Evolutionary conservation across 1,140 invertebrate genomes (phyloP).

Genomic region (Idris sp.): DNA sequence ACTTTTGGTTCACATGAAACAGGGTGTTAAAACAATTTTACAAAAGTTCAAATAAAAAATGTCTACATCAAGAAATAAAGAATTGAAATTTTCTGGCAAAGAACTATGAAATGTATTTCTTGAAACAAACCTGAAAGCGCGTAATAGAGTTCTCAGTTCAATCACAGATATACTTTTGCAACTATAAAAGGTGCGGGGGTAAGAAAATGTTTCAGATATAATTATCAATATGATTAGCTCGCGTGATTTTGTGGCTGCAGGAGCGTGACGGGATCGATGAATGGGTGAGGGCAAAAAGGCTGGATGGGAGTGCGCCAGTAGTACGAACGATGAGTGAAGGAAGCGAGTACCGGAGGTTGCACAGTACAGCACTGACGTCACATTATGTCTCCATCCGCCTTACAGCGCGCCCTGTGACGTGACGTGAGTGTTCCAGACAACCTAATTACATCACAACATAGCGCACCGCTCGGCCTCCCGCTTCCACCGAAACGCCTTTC

Average conservation of each 20-base stretch:
- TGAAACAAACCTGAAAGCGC: constrained; percentile 42
- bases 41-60: background rate
- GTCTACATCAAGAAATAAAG: no score
- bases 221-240: constrained; percentile 62
- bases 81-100: no score
- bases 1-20: constrained; percentile 15
- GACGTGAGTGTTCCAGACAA: constrained; percentile 78
- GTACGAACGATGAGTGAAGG: constrained; percentile 44
- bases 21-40: constrained; percentile 26
- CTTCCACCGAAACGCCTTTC: constrained; percentile 34
- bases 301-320: no score
- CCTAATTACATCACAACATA: constrained; percentile 78
- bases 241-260: constrained; percentile 52
- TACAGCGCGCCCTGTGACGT: constrained; percentile 72
- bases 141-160: constrained; percentile 43
- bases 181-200: constrained; percentile 23
- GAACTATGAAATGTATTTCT: constrained; percentile 36
- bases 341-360: constrained; percentile 49
- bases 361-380: constrained; percentile 61
- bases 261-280: constrained; percentile 42
- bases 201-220: constrained; percentile 51
- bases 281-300: constrained; percentile 52
- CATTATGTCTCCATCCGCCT: constrained; percentile 76
- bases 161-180: constrained; percentile 43
- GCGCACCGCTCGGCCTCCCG: constrained; percentile 62